These are phyloP conservation scores for Sipunculus nudus DNA, from an alignment of 2,888 invertebrate genomes.

Conservation along the genomic window DNA sequence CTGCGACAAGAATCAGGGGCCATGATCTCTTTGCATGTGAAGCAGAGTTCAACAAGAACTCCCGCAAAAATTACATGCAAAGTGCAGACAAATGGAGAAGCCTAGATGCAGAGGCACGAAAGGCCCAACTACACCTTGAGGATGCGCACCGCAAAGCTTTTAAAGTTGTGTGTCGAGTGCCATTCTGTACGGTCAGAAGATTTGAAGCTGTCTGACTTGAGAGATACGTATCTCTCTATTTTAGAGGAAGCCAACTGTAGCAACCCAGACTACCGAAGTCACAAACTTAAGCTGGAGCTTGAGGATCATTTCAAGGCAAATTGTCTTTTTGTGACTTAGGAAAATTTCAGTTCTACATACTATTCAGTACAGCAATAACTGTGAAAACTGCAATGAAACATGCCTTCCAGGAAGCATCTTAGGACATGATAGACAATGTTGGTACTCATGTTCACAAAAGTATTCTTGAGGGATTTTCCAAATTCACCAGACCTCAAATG, in stretches of 20 bases:
- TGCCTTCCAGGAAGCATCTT: not conserved
- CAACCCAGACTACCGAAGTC: constrained; percentile 1
- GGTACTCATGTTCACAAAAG: too few relatives aligned
- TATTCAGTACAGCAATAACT: not conserved
- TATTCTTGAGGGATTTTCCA: too few relatives aligned
- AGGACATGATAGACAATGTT: not conserved
- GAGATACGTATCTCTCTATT: not conserved
- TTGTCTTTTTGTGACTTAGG: not conserved
- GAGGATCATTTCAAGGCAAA: not conserved
- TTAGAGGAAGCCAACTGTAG: not conserved
- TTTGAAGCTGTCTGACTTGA: not conserved
- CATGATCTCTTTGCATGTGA: constrained; percentile 6
- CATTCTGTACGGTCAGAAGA: not conserved
- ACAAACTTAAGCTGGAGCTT: not conserved
- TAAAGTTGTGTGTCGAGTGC: not conserved
- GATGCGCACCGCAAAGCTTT: constrained; percentile 1
- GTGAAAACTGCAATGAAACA: not conserved
- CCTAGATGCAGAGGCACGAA: not conserved
- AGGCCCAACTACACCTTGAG: not conserved
- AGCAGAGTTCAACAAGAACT: not conserved
- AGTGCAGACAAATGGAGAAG: not conserved
- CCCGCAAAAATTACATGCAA: not conserved
- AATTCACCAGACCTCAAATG: too few relatives aligned
- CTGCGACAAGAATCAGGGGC: not conserved
- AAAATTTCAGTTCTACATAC: not conserved